Evolutionary conservation across 2,888 invertebrate genomes (phyloP).

Genomic region (Mylabris sibirica): DNA sequence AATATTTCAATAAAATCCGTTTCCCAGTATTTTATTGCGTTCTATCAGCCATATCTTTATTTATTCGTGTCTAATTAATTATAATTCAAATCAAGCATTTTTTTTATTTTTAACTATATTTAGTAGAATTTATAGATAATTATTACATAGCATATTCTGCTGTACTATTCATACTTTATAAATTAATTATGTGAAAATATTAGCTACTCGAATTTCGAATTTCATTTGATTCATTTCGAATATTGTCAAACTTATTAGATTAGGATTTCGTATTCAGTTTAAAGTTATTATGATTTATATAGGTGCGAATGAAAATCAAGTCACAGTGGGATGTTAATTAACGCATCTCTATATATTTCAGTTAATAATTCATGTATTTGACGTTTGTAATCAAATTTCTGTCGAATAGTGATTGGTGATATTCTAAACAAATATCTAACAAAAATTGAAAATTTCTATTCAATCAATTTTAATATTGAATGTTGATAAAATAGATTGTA

Average conservation of each 20-base stretch:
- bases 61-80: too few relatives aligned
- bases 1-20: too few relatives aligned
- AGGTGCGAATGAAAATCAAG: constrained; percentile 7
- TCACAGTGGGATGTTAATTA: constrained; percentile 6
- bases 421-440: background rate
- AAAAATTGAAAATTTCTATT: background rate
- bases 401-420: background rate
- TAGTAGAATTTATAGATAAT: too few relatives aligned
- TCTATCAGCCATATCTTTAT: background rate
- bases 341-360: background rate
- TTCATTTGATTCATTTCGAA: background rate
- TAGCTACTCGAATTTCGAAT: background rate
- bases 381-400: constrained; percentile 11
- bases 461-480: background rate
- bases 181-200: background rate
- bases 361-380: background rate
- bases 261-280: background rate
- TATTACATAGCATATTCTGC: too few relatives aligned
- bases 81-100: too few relatives aligned
- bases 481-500: background rate
- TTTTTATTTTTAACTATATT: too few relatives aligned
- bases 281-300: constrained; percentile 7
- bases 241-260: constrained; percentile 7
- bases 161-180: too few relatives aligned
- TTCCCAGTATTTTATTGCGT: background rate